Evolutionary conservation across 2,113 vertebrate species (phyloP), one percentile per base, ranked within the genome.

Genomic region (Paramormyrops kingsleyae): DNA sequence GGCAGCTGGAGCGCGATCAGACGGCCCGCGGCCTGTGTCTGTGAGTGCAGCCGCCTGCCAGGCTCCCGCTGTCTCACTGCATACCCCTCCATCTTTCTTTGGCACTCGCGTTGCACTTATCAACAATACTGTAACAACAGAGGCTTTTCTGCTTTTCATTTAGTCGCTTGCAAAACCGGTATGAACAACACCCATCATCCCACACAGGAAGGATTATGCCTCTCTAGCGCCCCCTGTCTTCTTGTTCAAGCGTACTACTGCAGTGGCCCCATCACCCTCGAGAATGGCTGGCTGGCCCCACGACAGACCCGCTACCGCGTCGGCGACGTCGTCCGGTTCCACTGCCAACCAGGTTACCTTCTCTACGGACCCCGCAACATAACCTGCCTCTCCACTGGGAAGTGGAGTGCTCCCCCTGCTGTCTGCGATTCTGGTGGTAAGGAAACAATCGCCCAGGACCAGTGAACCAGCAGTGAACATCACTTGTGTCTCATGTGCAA

Each of bases 361-460:
- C 70, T 91, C 56, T 56, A 21, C 5, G 91, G 92, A 10, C 15
- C 90, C 2, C 35, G 66, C 62, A 90, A 87, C 66, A 87, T 88
- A 21, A 92, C 90, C 8, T 92, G 92, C 70, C 89, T 89, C 59
- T n/a, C 59, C 15, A 92, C 90, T 5, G 92, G 91, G 13, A 91
- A 91, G 31, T 92, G 92, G 92, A 92, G 85, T 1, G 91, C 90
- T 1, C 74, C 77, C 46, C 83, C 53, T 2, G 89, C 91, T 4
- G 87, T 77, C 24, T 92, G 91, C 24, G 92, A 90, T 12, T 44
- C 90, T 17, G 5, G 62, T 10, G 89, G 92, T 92, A 62, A 87
- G 88, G 0, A 56, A 19, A 39, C 17, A 12, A 39, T 19, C 1
- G 15, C 5, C 13, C 27, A 7, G 17, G 27, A 35, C 15, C 8